A percentile compares a stretch with the other conserved stretches of the same genome.
These are phyloP conservation scores for Anarsia innoxiella DNA, from an alignment of 2,888 invertebrate species.

Conservation along the genomic window DNA sequence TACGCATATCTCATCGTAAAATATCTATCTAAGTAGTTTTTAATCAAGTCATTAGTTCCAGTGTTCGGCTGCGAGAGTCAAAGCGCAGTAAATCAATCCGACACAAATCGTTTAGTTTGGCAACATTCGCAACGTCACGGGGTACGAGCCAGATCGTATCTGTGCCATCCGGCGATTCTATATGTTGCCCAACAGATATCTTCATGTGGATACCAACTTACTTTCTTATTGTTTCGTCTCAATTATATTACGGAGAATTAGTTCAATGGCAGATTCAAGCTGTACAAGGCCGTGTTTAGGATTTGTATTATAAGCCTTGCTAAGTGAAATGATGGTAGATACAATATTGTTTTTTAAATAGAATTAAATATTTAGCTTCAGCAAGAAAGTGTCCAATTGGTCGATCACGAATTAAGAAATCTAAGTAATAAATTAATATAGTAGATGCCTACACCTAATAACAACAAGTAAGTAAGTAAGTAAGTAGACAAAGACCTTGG, in stretches of 20 bases:
- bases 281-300: slow-evolving; percentile 3
- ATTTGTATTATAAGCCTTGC: no score
- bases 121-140: slow-evolving; percentile 38
- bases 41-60: slow-evolving; percentile 22
- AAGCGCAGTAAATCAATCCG: slow-evolving; percentile 47
- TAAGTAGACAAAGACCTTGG: no score
- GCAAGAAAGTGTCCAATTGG: no score
- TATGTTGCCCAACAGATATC: slow-evolving; percentile 51
- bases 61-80: slow-evolving; percentile 26
- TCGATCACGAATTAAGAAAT: no score
- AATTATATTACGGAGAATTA: slow-evolving; percentile 45
- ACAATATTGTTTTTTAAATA: no score
- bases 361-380: no score
- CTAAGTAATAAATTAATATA: no score
- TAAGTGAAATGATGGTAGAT: no score
- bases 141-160: slow-evolving; percentile 45
- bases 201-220: slow-evolving; percentile 29
- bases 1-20: no score
- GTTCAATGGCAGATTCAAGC: slow-evolving; percentile 44
- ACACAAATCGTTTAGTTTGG: slow-evolving; percentile 47
- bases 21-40: slow-evolving; percentile 4
- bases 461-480: no score
- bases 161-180: slow-evolving; percentile 64
- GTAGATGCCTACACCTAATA: no score
- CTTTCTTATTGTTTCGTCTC: slow-evolving; percentile 70